Percentiles rank a stretch among this genome's conserved stretches.
Evolutionary conservation across 2,797 vertebrate genomes (phyloP).

Genomic region (Mionectes olivaceus): DNA sequence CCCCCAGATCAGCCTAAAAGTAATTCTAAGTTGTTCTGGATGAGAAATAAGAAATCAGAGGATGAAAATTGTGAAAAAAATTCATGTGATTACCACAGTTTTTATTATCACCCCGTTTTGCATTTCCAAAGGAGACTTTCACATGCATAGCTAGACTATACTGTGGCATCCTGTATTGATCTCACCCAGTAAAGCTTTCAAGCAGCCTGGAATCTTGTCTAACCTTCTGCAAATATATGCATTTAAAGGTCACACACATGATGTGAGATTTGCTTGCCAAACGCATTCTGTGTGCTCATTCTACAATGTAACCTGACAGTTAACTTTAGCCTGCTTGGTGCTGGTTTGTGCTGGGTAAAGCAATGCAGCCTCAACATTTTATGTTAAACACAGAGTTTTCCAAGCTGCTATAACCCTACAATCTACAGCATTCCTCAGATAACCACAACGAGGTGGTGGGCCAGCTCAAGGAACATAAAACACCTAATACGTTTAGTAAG

Average conservation of each 20-base stretch:
- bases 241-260: conserved; percentile 40
- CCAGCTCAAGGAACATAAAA: not conserved
- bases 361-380: not conserved
- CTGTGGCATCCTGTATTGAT: not conserved
- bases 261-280: conserved; percentile 50
- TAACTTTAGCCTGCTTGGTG: not conserved
- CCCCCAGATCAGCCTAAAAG: not conserved
- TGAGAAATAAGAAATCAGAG: not conserved
- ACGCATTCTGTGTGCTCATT: not conserved
- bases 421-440: not conserved
- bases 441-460: not conserved
- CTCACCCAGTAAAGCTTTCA: not conserved
- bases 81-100: not conserved
- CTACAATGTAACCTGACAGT: conserved; percentile 25
- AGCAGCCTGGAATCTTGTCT: conserved; percentile 28
- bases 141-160: not conserved
- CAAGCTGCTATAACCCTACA: not conserved
- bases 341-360: not conserved
- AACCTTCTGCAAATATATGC: conserved; percentile 4
- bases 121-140: not conserved
- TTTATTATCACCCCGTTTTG: not conserved
- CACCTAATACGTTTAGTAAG: not conserved
- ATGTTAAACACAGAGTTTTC: not conserved
- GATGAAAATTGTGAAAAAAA: not conserved
- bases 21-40: not conserved